Evolutionary conservation across 37 sponge, comb jelly and placozoan species (phyloP).

Genomic region (Theonella swinhoei): DNA sequence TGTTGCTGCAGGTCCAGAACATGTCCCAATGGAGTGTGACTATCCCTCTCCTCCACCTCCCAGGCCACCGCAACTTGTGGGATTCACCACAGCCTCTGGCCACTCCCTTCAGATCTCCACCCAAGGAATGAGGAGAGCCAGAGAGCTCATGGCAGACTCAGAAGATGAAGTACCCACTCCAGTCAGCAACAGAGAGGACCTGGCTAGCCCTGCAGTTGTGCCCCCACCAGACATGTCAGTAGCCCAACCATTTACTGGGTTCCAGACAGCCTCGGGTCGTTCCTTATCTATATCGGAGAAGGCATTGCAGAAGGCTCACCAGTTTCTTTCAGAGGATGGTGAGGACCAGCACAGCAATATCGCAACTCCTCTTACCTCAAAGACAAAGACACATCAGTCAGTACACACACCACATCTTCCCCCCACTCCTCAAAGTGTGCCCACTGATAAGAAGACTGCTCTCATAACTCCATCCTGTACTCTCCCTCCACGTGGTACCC

Average conservation of each 20-base stretch:
- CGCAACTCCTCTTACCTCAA: not conserved
- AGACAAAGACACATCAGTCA: not conserved
- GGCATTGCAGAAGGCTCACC: conserved; percentile 32
- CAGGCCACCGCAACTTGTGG: no score
- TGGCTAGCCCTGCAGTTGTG: not conserved
- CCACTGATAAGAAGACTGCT: not conserved
- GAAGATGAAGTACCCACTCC: no score
- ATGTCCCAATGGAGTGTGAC: no score
- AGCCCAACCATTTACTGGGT: conserved; percentile 23
- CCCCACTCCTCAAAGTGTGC: not conserved
- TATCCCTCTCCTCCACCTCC: no score
- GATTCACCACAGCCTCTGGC: conserved; percentile 67
- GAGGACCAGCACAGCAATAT: not conserved
- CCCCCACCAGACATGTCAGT: not conserved
- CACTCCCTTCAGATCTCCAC: conserved; percentile 18
- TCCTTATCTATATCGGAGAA: conserved; percentile 11
- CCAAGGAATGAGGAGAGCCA: conserved; percentile 10
- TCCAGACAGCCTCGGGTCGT: conserved; percentile 50
- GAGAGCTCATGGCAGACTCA: no score
- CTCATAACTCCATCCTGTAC: not conserved
- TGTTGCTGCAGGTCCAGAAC: no score
- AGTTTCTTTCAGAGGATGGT: conserved; percentile 7
- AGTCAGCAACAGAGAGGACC: no score
- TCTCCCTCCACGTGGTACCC: not conserved
- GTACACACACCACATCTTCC: not conserved